Evolutionary conservation across 2,113 vertebrate genomes (phyloP), one percentile per base, ranked within the genome.

Genomic region (Alethe castanea): DNA sequence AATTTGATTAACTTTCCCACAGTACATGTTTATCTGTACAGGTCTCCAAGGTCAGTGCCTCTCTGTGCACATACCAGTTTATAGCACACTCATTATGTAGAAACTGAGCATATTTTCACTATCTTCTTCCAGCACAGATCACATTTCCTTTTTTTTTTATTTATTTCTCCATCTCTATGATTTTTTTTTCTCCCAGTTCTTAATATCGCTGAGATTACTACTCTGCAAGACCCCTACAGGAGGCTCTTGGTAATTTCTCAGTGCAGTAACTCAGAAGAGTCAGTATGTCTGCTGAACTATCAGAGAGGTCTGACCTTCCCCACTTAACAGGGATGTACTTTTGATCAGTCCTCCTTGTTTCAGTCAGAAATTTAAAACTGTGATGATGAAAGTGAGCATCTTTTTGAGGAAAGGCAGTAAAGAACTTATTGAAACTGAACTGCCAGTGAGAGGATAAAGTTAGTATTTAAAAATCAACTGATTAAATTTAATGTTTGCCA

Each of bases 261-360:
- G 35, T 11, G 7, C 19, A 67, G 38, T n/a, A 50, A 64, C 73
- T 72, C 64, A 38, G 31, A 86, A 76, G 38, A 69, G 31, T 25
- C 36, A 71, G 31, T 26, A 53, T 0, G 3, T 36, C 70, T 8
- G 0, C 53, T 44, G 45, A 93, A 45, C 31, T 45, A 67, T 67
- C 78, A 87, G 81, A 79, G 66, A 76, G 7, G 14, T 80, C 85
- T 95, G 90, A 94, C 79, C 70, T 90, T 93, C 66, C 67, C 50
- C 42, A 69, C 45, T 82, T 76, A 94, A 67, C 31, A 76, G n/a
- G 31, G 76, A 76, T 6, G 16, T 76, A 50, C 61, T 87, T 95
- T 93, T 93, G 71, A 90, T 91, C 84, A 60, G 69, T 67, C 53
- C 26, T 76, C 28, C 29, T 91, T 95, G 81, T 85, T 96, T 96